These are phyloP conservation scores for Ceuthmochares aereus DNA, from an alignment of 2,113 vertebrate species.

Conservation along the genomic window DNA sequence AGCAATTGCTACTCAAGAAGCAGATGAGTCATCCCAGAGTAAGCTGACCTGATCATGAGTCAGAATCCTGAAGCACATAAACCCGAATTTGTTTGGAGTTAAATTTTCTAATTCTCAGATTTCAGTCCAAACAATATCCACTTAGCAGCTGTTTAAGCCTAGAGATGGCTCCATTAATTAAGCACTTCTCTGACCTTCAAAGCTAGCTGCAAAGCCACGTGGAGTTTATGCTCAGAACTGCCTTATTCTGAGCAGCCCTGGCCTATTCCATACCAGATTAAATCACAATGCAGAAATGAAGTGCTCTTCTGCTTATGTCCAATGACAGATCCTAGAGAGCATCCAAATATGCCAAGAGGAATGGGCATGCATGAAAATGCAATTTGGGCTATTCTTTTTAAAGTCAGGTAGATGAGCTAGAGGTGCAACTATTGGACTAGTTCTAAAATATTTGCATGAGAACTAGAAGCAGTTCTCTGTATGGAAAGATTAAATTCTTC, in stretches of 20 bases:
- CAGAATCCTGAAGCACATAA: constrained; percentile 12
- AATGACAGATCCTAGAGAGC: not conserved
- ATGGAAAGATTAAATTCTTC: not conserved
- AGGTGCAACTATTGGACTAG: not conserved
- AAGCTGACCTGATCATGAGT: constrained; percentile 30
- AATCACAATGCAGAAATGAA: not conserved
- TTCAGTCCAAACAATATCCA: not conserved
- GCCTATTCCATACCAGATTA: not conserved
- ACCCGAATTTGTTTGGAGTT: not conserved
- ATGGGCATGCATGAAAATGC: not conserved
- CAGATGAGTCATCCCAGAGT: constrained; percentile 27
- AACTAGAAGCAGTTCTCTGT: not conserved
- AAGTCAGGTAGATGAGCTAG: not conserved
- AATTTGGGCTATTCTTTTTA: not conserved
- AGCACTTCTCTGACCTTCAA: not conserved
- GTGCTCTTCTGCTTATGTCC: not conserved
- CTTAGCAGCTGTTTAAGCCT: not conserved
- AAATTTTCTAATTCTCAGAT: not conserved
- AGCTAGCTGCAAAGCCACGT: not conserved
- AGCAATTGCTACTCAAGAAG: not conserved
- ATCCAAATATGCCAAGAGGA: not conserved
- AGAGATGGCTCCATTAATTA: not conserved
- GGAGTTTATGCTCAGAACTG: not conserved
- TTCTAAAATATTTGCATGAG: not conserved
- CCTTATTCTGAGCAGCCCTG: not conserved